Evolutionary conservation across 1,140 invertebrate species (phyloP).

Genomic region (Bombus soroeensis): DNA sequence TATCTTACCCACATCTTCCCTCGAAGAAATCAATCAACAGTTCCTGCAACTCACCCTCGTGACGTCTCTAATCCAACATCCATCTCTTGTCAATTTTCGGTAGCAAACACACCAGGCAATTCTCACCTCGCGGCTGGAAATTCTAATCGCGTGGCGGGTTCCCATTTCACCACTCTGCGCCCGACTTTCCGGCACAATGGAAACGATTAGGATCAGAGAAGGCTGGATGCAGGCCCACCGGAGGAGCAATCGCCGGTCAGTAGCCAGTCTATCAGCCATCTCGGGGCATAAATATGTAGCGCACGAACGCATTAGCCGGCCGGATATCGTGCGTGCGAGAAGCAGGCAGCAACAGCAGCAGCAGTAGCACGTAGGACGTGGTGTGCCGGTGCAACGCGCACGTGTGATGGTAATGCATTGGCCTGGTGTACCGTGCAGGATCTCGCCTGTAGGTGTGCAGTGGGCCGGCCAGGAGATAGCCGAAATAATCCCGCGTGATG

Average conservation of each 20-base stretch:
- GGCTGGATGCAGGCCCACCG: constrained; percentile 56
- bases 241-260: constrained; percentile 68
- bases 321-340: constrained; percentile 67
- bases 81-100: background rate
- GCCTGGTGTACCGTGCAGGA: constrained; percentile 26
- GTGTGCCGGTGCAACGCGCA: constrained; percentile 19
- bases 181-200: constrained; percentile 47
- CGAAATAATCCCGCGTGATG: constrained; percentile 79
- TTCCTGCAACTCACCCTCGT: background rate
- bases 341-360: constrained; percentile 16
- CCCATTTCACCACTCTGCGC: constrained; percentile 7
- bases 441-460: constrained; percentile 59
- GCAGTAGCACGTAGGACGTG: constrained; percentile 39
- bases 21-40: background rate
- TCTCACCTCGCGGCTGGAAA: constrained; percentile 16
- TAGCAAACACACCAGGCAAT: background rate
- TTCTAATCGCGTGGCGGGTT: constrained; percentile 11
- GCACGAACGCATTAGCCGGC: constrained; percentile 73
- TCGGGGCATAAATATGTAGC: constrained; percentile 78
- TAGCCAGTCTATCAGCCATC: constrained; percentile 73
- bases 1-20: too few relatives aligned
- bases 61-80: background rate
- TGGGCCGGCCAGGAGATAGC: constrained; percentile 75
- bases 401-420: constrained; percentile 39
- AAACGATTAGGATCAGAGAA: constrained; percentile 56